Evolutionary conservation across 2,888 invertebrate species (phyloP).

Genomic region (Apotomis capreana): DNA sequence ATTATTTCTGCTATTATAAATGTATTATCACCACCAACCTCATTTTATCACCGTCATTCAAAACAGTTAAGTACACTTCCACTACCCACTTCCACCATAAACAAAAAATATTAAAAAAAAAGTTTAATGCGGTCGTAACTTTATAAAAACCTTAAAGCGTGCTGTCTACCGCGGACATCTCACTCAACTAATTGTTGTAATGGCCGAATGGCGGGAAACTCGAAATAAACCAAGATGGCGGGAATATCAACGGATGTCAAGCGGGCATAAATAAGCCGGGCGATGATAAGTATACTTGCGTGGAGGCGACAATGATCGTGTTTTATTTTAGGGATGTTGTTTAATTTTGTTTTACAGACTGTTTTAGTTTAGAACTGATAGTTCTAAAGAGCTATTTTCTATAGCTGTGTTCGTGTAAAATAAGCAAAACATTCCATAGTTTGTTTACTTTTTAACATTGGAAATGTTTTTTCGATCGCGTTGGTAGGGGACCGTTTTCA

Average conservation of each 20-base stretch:
- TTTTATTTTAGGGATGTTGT: conserved; percentile 65
- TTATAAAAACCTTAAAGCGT: conserved; percentile 67
- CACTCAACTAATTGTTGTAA: conserved; percentile 82
- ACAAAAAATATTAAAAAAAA: conserved; percentile 34
- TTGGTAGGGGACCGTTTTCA: too few relatives aligned
- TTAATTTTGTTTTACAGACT: conserved; percentile 42
- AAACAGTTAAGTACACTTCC: conserved; percentile 6
- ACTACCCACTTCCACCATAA: conserved; percentile 39
- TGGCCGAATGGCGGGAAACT: conserved; percentile 79
- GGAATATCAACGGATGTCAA: conserved; percentile 77
- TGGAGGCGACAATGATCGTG: conserved; percentile 74
- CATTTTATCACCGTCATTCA: conserved; percentile 19
- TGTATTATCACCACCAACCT: conserved; percentile 32
- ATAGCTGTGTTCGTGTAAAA: too few relatives aligned
- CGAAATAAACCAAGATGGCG: conserved; percentile 71
- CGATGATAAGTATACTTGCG: conserved; percentile 79
- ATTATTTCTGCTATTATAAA: conserved; percentile 4
- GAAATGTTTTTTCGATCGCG: too few relatives aligned
- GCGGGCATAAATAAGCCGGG: conserved; percentile 74
- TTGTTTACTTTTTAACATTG: too few relatives aligned
- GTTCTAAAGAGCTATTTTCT: too few relatives aligned
- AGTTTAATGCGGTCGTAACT: conserved; percentile 34
- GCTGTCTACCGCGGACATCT: conserved; percentile 76
- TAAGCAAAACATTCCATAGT: too few relatives aligned
- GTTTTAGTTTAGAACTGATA: conserved; percentile 10